Evolutionary conservation across 2,797 vertebrate species (phyloP), one percentile per base, ranked within the genome.

Genomic region (Craterocephalus amniculus): DNA sequence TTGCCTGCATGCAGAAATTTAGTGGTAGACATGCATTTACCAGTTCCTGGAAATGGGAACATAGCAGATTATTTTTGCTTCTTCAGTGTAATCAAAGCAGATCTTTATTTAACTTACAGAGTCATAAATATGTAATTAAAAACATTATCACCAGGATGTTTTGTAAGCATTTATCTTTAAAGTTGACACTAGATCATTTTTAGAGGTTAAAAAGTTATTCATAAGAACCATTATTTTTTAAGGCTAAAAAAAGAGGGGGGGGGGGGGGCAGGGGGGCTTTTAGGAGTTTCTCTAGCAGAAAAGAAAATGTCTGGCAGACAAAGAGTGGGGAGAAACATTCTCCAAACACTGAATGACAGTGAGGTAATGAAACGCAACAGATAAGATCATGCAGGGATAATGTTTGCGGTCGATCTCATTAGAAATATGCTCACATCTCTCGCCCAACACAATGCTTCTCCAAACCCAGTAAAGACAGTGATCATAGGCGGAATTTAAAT

Each of bases 321-420:
- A 55, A 20, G 31, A 57, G 31, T 27, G 22, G 3, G 26, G 55
- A 64, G 61, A 49, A 49, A 3, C 31, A 26, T 59, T 34, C 45
- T 58, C 32, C 27, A 43, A 70, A 54, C 26, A n/a, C 45, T 45
- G 48, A 75, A 58, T n/a, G 38, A 59, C 51, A 38, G 49, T 3
- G n/a, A 59, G 56, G 35, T 65, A 70, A 70, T 56, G 56, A 70
- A 60, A 40, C 9, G 14, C 4, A 2, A 43, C 54, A 40, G 62
- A 70, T 60, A 65, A 70, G 57, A 66, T 76, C 5, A 0, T 6
- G 62, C 20, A 2, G 26, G 3, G 67, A 70, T 59, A 54, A 59
- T 29, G 29, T 49, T 58, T 60, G 48, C 22, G 31, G 55, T 22
- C 3, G 24, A 60, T 38, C 57, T 64, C 56, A 49, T 65, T 65